Percentiles rank a stretch among this genome's conserved stretches.
These are phyloP conservation scores for Calvadosia cruxmelitensis DNA, from an alignment of 30 jellyfish, hydroid and myxozoan species.

Conservation along the genomic window DNA sequence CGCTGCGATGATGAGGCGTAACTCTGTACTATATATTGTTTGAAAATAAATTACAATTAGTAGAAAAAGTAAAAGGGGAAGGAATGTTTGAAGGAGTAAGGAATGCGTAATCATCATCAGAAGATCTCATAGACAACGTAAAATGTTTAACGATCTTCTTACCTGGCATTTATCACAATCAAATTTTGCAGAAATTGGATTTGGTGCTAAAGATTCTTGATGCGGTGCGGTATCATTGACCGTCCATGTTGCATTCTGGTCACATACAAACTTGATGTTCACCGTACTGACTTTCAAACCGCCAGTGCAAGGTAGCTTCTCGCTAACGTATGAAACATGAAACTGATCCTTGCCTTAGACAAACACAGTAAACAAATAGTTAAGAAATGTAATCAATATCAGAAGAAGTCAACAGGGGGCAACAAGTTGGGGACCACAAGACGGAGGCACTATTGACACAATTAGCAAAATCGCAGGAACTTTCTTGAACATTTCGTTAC, in stretches of 20 bases:
- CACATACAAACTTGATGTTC: constrained; percentile 28
- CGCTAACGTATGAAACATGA: constrained; percentile 39
- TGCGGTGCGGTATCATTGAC: constrained; percentile 1
- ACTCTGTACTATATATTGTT: no score
- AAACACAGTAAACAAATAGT: background rate
- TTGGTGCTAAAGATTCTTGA: constrained; percentile 10
- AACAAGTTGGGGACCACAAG: no score
- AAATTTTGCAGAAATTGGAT: constrained; percentile 27
- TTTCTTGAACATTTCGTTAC: no score
- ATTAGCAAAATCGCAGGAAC: no score
- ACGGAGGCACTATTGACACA: no score
- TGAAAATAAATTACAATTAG: no score
- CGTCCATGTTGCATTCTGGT: constrained; percentile 35
- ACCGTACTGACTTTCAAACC: constrained; percentile 13
- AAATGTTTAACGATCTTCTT: constrained; percentile 3
- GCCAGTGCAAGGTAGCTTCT: constrained; percentile 14
- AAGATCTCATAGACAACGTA: no score
- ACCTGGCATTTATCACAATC: constrained; percentile 36
- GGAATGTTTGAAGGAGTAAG: no score
- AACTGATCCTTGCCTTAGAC: constrained; percentile 24
- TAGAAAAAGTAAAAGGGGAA: no score
- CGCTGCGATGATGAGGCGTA: no score
- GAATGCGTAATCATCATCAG: no score
- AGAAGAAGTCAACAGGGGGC: no score
- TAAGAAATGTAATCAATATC: background rate